A percentile compares a stretch with the other conserved stretches of the same genome.
Conservation (phyloP, 2,797 vertebrate genomes). For the Parambassis ranga region DNA sequence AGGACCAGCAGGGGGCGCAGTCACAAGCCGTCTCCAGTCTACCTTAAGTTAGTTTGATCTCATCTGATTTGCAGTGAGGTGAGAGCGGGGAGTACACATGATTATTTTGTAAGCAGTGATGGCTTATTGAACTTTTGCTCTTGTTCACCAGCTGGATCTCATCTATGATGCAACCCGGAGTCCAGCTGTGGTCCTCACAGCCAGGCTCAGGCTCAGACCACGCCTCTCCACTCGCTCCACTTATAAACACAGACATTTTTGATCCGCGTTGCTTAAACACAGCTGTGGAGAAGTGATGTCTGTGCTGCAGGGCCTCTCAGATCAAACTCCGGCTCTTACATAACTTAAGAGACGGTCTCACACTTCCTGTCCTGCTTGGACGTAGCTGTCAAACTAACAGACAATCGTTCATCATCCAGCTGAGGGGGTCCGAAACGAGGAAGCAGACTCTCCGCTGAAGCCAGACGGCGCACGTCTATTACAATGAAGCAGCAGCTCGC, state of each 20-base stretch:
- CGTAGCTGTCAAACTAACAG: not conserved
- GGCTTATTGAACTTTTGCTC: not conserved
- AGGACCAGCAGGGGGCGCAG: conserved; percentile 66
- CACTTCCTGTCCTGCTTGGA: not conserved
- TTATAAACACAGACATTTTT: conserved; percentile 43
- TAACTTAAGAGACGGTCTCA: conserved; percentile 20
- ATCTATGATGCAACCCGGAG: conserved; percentile 6
- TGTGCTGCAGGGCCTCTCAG: conserved; percentile 26
- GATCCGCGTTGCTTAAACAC: conserved; percentile 41
- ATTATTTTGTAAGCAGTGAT: not conserved
- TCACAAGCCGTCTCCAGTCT: conserved; percentile 58
- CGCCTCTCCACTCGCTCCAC: not conserved
- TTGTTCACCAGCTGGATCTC: not conserved
- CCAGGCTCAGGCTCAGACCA: not conserved
- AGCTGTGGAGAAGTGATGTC: conserved; percentile 41
- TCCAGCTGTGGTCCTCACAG: conserved; percentile 34
- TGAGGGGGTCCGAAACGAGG: not conserved
- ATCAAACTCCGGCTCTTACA: conserved; percentile 22
- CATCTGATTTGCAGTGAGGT: not conserved
- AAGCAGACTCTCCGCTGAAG: conserved; percentile 3
- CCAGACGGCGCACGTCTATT: not conserved
- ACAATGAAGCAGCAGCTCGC: conserved; percentile 14
- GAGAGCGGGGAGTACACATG: not conserved
- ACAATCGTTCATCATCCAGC: not conserved
- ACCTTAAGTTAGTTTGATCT: not conserved